Base-by-base conservation (phyloP, 2,113 vertebrate species). In the Ageneiosus marmoratus region DNA sequence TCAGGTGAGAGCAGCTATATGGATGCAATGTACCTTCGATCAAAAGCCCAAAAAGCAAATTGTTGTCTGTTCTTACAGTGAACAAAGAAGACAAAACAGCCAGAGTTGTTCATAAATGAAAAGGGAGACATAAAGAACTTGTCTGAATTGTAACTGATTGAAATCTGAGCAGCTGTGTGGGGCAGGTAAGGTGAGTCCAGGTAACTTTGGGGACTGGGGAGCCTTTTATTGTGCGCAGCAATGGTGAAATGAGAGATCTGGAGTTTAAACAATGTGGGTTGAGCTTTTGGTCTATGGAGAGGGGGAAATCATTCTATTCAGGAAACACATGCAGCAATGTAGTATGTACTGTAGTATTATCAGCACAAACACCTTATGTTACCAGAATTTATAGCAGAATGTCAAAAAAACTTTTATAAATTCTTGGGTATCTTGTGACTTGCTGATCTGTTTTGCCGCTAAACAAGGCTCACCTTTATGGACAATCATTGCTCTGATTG, bases 111-210 rank as follows among this genome's bases (percentile, higher is more conserved):
- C 88, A 92, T 87, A 85, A 92, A 90, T 82, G 81, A 84, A 89
- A 86, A 69, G 50, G 83, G 76, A 46, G 90, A 89, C 79, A 89
- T 90, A 90, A 90, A 92, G 87, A 80, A 75, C 84, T 87, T 87
- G 63, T 91, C 83, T 90, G 90, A 93, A 91, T 81, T 83, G 79
- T 86, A 84, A 72, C 84, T 85, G 73, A 76, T 76, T 90, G 91
- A 92, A 91, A 94, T 88, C 87, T 89, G 90, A 92, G 88, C 88
- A 90, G 82, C 55, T 85, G 86, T 56, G 62, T 60, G 88, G 55
- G 77, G 77, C 84, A 87, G 79, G 79, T 83, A 86, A 91, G 90
- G 90, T 83, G 89, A 91, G 87, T 69, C 50, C 46, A 73, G 63
- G 63, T 56, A 72, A 70, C 82, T 84, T 77, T 73, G 79, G 75